Evolutionary conservation across 1,140 invertebrate genomes (phyloP), one percentile per base, ranked within the genome.

Genomic region (Gryon sp.): DNA sequence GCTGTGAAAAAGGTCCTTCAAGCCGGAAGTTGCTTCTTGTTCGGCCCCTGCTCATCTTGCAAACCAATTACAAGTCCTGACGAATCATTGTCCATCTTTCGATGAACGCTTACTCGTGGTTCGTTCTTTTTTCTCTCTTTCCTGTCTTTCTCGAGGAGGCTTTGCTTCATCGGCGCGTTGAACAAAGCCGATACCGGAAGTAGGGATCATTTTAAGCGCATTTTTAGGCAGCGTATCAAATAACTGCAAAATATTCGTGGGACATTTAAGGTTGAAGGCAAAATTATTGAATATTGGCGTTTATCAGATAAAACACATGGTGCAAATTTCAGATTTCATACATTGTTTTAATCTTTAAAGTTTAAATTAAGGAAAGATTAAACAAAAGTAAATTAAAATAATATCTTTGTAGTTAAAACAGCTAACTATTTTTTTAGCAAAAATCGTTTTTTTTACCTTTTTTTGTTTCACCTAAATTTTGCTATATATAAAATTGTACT

Each of bases 21-120:
- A 62, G 66, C 63, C 63, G 73, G 73, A 76, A 69, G 62, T 75
- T 12, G 36, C 52, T 60, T 55, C 62, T 74, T 52, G 15, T 28
- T 38, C 40, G 28, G 40, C 20, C 52, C 32, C 60, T 32, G 14
- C 41, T 69, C 50, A 63, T 68, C 41, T 63, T 59, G 52, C 59
- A 41, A 65, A 32, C 65, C 73, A 76, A 76, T 76, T 70, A 70
- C 50, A 18, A 63, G 63, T 50, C 41, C 73, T 76, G 73, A 63
- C 63, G 63, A 76, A 76, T 69, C 73, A 45, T 52, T 40, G 62
- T 8, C 53, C 55, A 55, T 68, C 68, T 63, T 76, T 45, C 62
- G 53, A 57, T 50, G 68, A 53, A 52, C 50, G 28, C 48, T 55
- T 28, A 52, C 52, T 66, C 28, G 48, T 16, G 26, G 7, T 12